Evolutionary conservation across 2,888 invertebrate species (phyloP).

Genomic region (Cryptocephalus moraei): DNA sequence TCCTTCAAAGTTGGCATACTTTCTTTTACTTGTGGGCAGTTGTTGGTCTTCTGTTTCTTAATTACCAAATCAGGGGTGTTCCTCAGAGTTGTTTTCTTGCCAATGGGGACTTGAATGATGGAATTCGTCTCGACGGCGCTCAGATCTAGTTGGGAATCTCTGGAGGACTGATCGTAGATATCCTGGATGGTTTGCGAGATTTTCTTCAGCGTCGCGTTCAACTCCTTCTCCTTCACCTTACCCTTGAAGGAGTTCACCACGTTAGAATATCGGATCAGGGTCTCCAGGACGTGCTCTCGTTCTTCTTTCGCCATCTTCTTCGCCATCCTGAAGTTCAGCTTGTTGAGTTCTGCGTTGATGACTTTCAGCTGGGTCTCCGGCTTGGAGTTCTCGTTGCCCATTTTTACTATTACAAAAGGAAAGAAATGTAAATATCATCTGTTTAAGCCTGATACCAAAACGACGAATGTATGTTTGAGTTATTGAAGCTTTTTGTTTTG

Average conservation of each 20-base stretch:
- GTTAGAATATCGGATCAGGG: slow-evolving; percentile 13
- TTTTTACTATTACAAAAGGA: slow-evolving; percentile 8
- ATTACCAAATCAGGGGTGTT: too few relatives aligned
- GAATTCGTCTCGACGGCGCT: slow-evolving; percentile 17
- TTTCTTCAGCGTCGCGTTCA: slow-evolving; percentile 15
- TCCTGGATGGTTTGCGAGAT: slow-evolving; percentile 18
- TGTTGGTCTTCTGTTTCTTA: slow-evolving; percentile 4
- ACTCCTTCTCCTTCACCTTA: slow-evolving; percentile 15
- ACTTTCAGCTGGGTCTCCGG: slow-evolving; percentile 14
- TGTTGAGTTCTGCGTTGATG: slow-evolving; percentile 16
- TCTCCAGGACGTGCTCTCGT: slow-evolving; percentile 11
- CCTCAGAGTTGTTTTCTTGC: slow-evolving; percentile 1
- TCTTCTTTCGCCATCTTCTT: slow-evolving; percentile 8
- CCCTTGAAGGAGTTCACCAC: slow-evolving; percentile 14
- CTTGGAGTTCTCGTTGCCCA: slow-evolving; percentile 16
- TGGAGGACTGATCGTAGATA: slow-evolving; percentile 8
- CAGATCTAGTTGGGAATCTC: slow-evolving; percentile 8
- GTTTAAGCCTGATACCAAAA: too few relatives aligned
- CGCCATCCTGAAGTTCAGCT: slow-evolving; percentile 13
- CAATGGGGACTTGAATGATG: slow-evolving; percentile 13
- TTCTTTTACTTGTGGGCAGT: not conserved
- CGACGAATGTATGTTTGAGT: too few relatives aligned
- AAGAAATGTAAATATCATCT: too few relatives aligned
- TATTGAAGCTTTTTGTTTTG: too few relatives aligned
- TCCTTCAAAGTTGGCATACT: slow-evolving; percentile 15